These are phyloP conservation scores for Telenomus remus DNA, from an alignment of 1,140 invertebrate species.

Conservation along the genomic window DNA sequence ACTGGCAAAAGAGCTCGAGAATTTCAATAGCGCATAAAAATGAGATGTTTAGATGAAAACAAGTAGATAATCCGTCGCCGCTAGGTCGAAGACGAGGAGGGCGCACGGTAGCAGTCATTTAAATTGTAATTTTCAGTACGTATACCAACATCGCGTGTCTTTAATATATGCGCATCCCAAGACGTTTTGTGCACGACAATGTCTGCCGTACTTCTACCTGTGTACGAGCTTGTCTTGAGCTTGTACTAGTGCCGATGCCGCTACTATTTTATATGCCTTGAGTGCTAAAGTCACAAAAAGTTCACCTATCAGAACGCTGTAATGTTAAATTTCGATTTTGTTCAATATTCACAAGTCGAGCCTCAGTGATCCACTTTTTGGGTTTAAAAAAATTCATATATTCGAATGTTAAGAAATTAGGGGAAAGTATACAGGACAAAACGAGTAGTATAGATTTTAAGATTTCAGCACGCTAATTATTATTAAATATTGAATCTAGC, in stretches of 20 bases:
- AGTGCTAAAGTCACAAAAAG: constrained; percentile 40
- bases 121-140: constrained; percentile 75
- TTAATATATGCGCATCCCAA: constrained; percentile 74
- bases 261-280: constrained; percentile 46
- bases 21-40: constrained; percentile 75
- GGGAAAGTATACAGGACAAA: too few species aligned
- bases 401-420: too few species aligned
- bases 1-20: constrained; percentile 58
- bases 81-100: constrained; percentile 55
- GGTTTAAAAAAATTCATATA: background rate
- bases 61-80: constrained; percentile 67
- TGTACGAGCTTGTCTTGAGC: constrained; percentile 45
- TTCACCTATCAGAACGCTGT: constrained; percentile 22
- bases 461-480: too few species aligned
- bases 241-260: constrained; percentile 30
- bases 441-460: too few species aligned
- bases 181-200: constrained; percentile 68
- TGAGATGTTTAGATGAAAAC: constrained; percentile 75
- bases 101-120: constrained; percentile 67
- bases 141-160: constrained; percentile 70
- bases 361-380: background rate
- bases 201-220: constrained; percentile 51
- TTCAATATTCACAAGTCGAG: background rate
- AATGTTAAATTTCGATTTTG: constrained; percentile 24
- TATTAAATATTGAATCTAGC: too few species aligned